phyloP scores from a whole-genome alignment of 2,888 invertebrate species.

The Scaptodrosophila latifasciaeformis region DNA sequence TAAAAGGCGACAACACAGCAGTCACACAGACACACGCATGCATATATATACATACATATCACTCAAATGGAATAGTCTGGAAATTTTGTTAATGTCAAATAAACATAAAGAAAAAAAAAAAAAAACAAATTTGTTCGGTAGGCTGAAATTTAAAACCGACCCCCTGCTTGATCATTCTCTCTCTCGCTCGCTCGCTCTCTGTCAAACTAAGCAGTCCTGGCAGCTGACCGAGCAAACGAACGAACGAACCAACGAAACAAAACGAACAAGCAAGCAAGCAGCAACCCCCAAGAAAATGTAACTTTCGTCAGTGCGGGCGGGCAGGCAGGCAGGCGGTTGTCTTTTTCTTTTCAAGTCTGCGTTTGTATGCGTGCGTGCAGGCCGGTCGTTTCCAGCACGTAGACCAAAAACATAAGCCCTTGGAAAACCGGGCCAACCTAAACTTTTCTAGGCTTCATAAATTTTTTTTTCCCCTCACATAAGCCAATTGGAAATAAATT shows the following conservation, averaged over 20 bases:
- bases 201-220: too few species aligned
- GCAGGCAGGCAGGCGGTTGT: too few species aligned
- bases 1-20: too few species aligned
- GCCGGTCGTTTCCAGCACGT: constrained; percentile 53
- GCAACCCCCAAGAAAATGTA: constrained; percentile 16
- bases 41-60: too few species aligned
- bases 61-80: background rate
- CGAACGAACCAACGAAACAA: too few species aligned
- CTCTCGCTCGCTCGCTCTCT: too few species aligned
- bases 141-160: too few species aligned
- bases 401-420: constrained; percentile 30
- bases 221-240: too few species aligned
- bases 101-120: constrained; percentile 2
- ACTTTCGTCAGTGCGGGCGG: too few species aligned
- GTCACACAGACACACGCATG: too few species aligned
- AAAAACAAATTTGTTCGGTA: constrained; percentile 5
- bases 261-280: constrained; percentile 25
- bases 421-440: constrained; percentile 9
- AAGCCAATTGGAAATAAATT: background rate
- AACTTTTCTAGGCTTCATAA: background rate
- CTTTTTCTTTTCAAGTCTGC: too few species aligned
- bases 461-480: background rate
- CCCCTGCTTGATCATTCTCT: too few species aligned
- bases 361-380: constrained; percentile 42
- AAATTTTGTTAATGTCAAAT: background rate